A percentile compares a stretch with the other conserved stretches of the same genome.
phyloP scores from a whole-genome alignment of 2,113 vertebrate genomes.

The Campylomormyrus tamandua region DNA sequence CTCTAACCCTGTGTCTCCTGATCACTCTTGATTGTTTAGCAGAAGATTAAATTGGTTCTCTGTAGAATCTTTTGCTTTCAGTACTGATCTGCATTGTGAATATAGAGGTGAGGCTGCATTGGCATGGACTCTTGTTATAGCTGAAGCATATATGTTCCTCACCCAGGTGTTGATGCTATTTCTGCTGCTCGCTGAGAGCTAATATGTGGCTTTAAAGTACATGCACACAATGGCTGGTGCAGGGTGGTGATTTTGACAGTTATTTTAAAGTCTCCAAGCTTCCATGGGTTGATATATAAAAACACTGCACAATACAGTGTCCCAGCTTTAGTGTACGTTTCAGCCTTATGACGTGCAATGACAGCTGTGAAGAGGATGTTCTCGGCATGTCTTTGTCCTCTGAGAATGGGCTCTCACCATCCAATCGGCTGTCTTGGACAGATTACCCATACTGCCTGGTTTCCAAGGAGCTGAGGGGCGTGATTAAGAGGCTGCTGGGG shows the following conservation, averaged over 20 bases:
- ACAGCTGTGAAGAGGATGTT: background rate
- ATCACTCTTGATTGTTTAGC: background rate
- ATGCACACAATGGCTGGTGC: background rate
- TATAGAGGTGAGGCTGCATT: background rate
- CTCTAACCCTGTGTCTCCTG: background rate
- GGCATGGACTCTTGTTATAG: background rate
- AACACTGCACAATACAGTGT: background rate
- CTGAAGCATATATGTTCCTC: background rate
- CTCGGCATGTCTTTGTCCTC: background rate
- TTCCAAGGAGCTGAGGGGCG: conserved; percentile 67
- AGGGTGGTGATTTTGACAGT: background rate
- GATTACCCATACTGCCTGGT: conserved; percentile 89
- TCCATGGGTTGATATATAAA: background rate
- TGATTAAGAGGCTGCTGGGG: conserved; percentile 70
- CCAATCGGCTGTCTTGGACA: conserved; percentile 40
- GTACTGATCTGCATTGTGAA: background rate
- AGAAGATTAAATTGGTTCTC: background rate
- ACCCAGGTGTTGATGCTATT: background rate
- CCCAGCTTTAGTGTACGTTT: background rate
- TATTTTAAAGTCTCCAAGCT: background rate
- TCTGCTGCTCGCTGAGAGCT: background rate
- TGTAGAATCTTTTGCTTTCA: background rate
- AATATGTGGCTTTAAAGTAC: background rate
- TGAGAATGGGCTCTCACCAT: background rate
- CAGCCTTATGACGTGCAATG: background rate